phyloP scores from a whole-genome alignment of 2,797 vertebrate genomes.

The Aldrovandia affinis region DNA sequence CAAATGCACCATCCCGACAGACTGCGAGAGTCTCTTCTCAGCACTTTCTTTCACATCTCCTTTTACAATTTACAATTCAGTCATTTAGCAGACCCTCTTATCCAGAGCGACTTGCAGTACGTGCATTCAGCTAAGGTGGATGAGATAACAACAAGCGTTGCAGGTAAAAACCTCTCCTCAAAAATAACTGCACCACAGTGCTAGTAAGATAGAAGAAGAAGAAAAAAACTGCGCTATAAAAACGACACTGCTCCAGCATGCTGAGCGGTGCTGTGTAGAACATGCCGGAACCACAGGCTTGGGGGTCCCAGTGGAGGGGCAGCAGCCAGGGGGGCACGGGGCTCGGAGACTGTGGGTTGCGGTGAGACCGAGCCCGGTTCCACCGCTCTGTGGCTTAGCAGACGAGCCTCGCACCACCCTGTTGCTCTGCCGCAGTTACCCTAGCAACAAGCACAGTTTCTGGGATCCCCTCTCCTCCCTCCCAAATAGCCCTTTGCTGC shows the following conservation, averaged over 20 bases:
- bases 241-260: neutral
- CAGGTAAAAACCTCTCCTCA: too few species aligned
- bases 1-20: neutral
- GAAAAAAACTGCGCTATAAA: too few species aligned
- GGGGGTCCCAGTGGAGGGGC: neutral
- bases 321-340: neutral
- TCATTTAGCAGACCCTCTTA: neutral
- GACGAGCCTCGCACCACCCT: conserved; percentile 47
- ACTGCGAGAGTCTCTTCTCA: neutral
- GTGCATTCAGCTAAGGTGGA: too few species aligned
- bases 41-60: neutral
- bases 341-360: neutral
- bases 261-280: neutral
- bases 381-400: conserved; percentile 43
- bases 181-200: too few species aligned
- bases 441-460: conserved; percentile 68
- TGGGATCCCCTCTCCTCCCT: conserved; percentile 51
- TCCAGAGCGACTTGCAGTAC: too few species aligned
- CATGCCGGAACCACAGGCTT: neutral
- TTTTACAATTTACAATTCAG: neutral
- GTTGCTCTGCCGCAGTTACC: conserved; percentile 64
- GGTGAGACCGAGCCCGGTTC: neutral
- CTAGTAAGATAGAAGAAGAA: too few species aligned
- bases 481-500: conserved; percentile 39
- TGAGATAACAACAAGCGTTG: too few species aligned